Conservation (phyloP, 2,113 vertebrate species). For the Tragulus kanchil region DNA sequence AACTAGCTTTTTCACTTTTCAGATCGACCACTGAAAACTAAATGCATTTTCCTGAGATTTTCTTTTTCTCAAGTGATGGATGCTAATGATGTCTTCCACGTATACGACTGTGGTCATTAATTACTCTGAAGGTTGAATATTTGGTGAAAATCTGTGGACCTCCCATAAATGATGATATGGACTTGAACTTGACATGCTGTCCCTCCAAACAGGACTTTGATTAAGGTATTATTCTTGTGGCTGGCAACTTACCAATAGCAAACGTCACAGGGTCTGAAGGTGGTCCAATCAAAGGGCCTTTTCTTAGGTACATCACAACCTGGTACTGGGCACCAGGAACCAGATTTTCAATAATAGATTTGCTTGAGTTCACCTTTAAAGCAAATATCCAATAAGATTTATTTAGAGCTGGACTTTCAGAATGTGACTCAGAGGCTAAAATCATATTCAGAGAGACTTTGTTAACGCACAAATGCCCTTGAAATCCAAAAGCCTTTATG, state of each 20-base stretch:
- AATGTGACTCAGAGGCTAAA: neutral
- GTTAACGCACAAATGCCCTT: neutral
- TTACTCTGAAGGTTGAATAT: neutral
- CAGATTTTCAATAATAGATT: conserved; percentile 93
- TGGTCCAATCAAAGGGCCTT: conserved; percentile 94
- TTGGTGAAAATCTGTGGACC: neutral
- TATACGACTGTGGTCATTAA: neutral
- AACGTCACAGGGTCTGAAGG: conserved; percentile 96
- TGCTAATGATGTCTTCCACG: neutral
- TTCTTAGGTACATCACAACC: conserved; percentile 94
- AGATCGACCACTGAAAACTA: neutral
- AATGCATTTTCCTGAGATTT: neutral
- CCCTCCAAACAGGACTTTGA: neutral
- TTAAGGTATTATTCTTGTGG: neutral
- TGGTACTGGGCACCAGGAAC: conserved; percentile 97
- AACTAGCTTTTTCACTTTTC: neutral
- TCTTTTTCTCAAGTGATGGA: neutral
- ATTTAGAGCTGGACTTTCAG: conserved; percentile 50
- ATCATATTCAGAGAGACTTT: neutral
- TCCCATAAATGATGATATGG: neutral
- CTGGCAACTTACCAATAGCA: conserved; percentile 92
- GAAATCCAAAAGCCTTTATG: conserved; percentile 43
- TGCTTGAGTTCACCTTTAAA: conserved; percentile 95
- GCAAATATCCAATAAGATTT: neutral
- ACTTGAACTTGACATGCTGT: neutral